Evolutionary conservation across 2,888 invertebrate genomes (phyloP), one percentile per base, ranked within the genome.

Genomic region (Sarcophaga caerulescens): DNA sequence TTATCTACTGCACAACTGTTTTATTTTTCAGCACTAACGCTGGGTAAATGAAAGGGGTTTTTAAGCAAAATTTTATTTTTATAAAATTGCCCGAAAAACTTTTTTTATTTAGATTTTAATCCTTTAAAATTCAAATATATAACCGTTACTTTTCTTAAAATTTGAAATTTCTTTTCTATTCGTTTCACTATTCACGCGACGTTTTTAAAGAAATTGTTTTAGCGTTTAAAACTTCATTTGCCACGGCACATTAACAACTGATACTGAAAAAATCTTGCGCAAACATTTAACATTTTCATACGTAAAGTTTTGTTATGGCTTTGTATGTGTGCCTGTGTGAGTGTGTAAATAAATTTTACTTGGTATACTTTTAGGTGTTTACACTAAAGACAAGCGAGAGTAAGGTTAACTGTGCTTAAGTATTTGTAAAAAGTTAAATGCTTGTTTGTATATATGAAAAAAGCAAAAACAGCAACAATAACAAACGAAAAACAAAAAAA

Each of bases 211-310:
- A 52, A 17, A 14, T 14, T 14, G 3, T 52, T 66, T 60, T 57
- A 79, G 75, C 77, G 80, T 84, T 19, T 65, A 74, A 59, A 86
- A 75, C 84, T 70, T 84, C 86, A 84, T 81, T 81, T 57, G 75
- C 86, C 84, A 86, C 86, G 86, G 59, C 84, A 78, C 84, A 65
- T 75, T 84, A 75, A 70, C 84, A 78, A 86, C 86, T 86, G 86
- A 84, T 86, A 86, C 84, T 84, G 81, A 78, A 74, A 84, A 86
- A 86, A 81, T 86, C 84, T 86, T 86, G 86, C 86, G 86, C 86
- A 86, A 86, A 86, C 84, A 86, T 86, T 86, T 86, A 86, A 84
- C 84, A 81, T 75, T 60, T 78, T 47, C 73, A 52, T 57, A 69
- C 65, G 70, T 84, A 85, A 78, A 84, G 63, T 84, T 52, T 52